Evolutionary conservation across 2,888 invertebrate genomes (phyloP), one percentile per base, ranked within the genome.

Genomic region (Parnassius apollo): DNA sequence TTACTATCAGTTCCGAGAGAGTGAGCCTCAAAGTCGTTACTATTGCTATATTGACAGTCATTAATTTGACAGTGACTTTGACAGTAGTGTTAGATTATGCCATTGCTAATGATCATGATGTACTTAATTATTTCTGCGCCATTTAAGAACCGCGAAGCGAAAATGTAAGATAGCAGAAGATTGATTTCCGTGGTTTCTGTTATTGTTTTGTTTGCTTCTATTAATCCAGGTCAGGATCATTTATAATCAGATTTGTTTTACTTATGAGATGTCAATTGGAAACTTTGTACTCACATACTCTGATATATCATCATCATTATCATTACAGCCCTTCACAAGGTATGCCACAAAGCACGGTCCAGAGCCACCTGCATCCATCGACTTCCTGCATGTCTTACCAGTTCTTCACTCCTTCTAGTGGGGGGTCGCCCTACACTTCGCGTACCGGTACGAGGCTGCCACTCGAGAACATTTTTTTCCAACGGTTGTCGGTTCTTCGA

Each of bases 31-130:
- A 77, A 76, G 81, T 84, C 89, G 83, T 89, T 88, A 86, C 80
- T 75, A 77, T 70, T 73, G 76, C 71, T 71, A 71, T 75, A 74
- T 72, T 77, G 82, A 77, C 80, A 73, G 78, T 82, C 82, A 85
- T 87, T 86, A 82, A 82, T 83, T 85, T 85, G 85, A 85, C 85
- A 82, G 75, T 69, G 74, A 77, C 75, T 82, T 82, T 82, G 83
- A 83, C 83, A 86, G 78, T 79, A 73, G 74, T 68, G 18, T 49
- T 46, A 61, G 64, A 64, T 64, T 64, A 61, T 57, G 11, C 68
- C 72, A 69, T 74, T 73, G 76, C 78, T 81, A 81, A 83, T 78
- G 82, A 72, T 73, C 68, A 65, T 72, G 71, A 76, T 75, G 74
- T 79, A 81, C 62, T 69, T 69, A 67, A 85, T 85, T 83, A 86